Base-by-base conservation (phyloP, 2,888 invertebrate genomes). In the Morpho helenor region DNA sequence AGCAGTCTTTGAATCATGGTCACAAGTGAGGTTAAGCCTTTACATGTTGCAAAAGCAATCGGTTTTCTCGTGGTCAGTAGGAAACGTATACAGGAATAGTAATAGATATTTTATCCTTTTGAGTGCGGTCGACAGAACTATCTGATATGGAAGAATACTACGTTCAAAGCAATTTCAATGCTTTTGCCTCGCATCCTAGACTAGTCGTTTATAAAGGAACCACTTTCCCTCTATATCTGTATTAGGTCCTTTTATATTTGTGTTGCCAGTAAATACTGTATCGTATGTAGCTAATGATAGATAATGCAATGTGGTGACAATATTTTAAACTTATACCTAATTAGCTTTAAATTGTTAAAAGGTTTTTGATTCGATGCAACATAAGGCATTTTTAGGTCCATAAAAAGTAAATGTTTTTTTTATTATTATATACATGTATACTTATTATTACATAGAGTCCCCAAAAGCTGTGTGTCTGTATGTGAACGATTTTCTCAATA, bases 191-290 rank as follows among this genome's bases (percentile, higher is more conserved):
- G 60, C 56, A 62, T 59, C 59, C 59, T 53, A 59, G 53, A 52
- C 61, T 56, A 53, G 56, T 47, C 51, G 45, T 50, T 61, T 56
- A 54, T 63, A 61, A 63, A 61, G 53, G 56, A 54, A 57, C 58
- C 58, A 60, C 58, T 59, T 59, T 60, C 57, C 46, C 59, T 57
- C 56, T 52, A 57, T 55, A 52, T 60, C 52, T 56, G 58, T 58
- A 63, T 45, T 51, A 60, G 52, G 47, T 56, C 45, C 55, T 52
- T 59, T 59, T 57, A 55, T 60, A 73, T 76, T 73, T 72, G 72
- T 74, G 76, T 75, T 79, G 69, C 69, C 72, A 40, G 45, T 10
- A 52, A 44, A 44, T 44, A 44, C 43, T 44, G 31, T 31, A 31
- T 31, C 31, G 31, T 31, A 31, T 5, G 31, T 31, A 31, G 3